A percentile compares a stretch with the other conserved stretches of the same genome.
phyloP scores from a whole-genome alignment of 2,888 invertebrate species.

The Pterostichus niger region DNA sequence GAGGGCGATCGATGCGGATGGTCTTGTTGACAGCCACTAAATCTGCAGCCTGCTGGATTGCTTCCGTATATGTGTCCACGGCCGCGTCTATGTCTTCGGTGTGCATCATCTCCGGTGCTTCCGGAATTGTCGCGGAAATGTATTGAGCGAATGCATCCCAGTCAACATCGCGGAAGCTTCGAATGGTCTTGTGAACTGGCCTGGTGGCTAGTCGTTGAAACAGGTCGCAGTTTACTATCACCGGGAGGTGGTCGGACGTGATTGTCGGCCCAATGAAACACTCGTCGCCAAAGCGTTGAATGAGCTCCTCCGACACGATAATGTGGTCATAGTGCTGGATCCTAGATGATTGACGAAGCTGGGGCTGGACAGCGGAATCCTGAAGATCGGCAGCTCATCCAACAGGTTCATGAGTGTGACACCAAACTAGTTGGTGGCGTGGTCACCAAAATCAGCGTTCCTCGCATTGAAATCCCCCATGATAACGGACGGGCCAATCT shows the following conservation, averaged over 20 bases:
- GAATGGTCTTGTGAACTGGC: neutral
- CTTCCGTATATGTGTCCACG: neutral
- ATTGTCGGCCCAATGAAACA: neutral
- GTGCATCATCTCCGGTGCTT: neutral
- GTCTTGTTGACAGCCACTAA: neutral
- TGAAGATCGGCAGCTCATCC: slow-evolving; percentile 12
- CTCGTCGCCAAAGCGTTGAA: neutral
- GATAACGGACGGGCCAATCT: too few relatives aligned
- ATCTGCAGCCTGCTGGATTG: neutral
- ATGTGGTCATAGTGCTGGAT: slow-evolving; percentile 37
- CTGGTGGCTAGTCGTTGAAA: neutral
- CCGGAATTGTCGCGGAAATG: neutral
- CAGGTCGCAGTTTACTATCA: neutral
- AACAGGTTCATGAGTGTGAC: neutral
- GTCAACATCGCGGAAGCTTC: neutral
- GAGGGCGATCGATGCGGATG: neutral
- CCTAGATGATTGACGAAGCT: slow-evolving; percentile 48
- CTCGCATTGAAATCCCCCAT: too few relatives aligned
- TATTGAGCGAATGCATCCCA: neutral
- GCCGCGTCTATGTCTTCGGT: neutral
- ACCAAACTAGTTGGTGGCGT: slow-evolving; percentile 13
- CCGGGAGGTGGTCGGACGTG: slow-evolving; percentile 38
- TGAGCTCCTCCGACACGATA: slow-evolving; percentile 13
- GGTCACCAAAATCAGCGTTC: too few relatives aligned
- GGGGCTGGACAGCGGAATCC: slow-evolving; percentile 23